Evolutionary conservation across 2,888 invertebrate genomes (phyloP), one percentile per base, ranked within the genome.

Genomic region (Diaprepes abbreviatus): DNA sequence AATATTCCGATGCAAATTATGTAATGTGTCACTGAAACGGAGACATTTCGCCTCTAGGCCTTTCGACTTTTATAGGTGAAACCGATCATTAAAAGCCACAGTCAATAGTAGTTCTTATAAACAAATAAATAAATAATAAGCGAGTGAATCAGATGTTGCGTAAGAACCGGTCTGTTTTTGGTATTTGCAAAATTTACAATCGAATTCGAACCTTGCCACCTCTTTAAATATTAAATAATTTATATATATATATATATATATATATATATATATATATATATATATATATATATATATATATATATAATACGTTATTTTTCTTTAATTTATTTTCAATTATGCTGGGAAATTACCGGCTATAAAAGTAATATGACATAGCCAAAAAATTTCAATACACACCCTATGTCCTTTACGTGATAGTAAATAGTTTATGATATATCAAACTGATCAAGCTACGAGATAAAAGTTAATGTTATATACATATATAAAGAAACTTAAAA

Each of bases 1-100:
- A 50, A 31, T 28, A 50, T 45, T 50, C 14, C 14, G 12, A 28
- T 50, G 48, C 24, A 48, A 48, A 50, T 50, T 50, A 50, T n/a
- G 28, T 50, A 50, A 50, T 50, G 28, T 14, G 48, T 24, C 48
- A 28, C 16, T 12, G 6, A 45, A 3, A 24, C n/a, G 28, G 16
- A 50, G 28, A 16, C 14, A 38, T 12, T 50, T 14, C 6, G 48
- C 28, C 28, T 17, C 14, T 1, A 3, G 28, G 24, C 24, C 28
- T 28, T 7, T 28, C 24, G 6, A 50, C 48, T 50, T 50, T 50
- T 50, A 28, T 50, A 50, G 48, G 48, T 50, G 48, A 50, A 50
- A 50, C 28, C 48, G 14, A 50, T 19, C 28, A 28, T 50, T 50
- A 50, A 28, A 12, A 4, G 2, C 24, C 24, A 2, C 12, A 24